A percentile compares a stretch with the other conserved stretches of the same genome.
phyloP scores from a whole-genome alignment of 2,888 invertebrate species.

The Drosophila fungiperda region DNA sequence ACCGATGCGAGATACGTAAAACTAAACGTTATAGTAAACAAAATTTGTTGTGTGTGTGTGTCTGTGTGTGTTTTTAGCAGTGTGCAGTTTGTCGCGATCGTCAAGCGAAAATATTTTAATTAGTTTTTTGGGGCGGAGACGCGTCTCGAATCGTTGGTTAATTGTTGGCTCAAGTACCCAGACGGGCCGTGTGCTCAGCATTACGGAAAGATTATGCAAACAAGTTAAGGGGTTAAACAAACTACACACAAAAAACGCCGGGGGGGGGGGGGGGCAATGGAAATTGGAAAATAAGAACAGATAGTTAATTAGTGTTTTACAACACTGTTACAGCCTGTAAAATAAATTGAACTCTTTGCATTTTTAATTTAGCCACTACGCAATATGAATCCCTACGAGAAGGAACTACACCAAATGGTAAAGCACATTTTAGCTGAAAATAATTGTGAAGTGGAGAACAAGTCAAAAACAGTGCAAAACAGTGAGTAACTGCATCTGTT shows the following conservation, averaged over 20 bases:
- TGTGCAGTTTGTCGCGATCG: conserved; percentile 64
- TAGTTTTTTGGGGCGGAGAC: conserved; percentile 71
- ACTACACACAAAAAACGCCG: conserved; percentile 6
- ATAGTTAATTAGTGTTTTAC: not conserved
- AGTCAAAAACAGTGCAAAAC: not conserved
- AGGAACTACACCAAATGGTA: conserved; percentile 10
- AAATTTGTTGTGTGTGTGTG: conserved; percentile 8
- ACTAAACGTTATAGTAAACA: conserved; percentile 17
- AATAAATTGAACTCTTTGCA: not conserved
- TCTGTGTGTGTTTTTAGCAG: conserved; percentile 26
- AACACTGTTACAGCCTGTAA: not conserved
- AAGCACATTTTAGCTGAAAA: conserved; percentile 20
- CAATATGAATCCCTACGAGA: conserved; percentile 21
- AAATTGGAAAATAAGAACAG: conserved; percentile 4
- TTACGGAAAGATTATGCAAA: conserved; percentile 70
- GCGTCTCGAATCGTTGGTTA: conserved; percentile 55
- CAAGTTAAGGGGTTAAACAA: conserved; percentile 44
- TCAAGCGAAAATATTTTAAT: conserved; percentile 74
- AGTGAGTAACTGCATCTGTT: conserved; percentile 41
- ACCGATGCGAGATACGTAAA: conserved; percentile 57
- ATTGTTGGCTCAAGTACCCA: conserved; percentile 50
- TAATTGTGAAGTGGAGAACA: conserved; percentile 3
- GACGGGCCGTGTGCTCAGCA: conserved; percentile 53
- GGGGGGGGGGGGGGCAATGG: not conserved
- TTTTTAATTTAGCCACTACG: not conserved